Evolutionary conservation across 2,888 invertebrate genomes (phyloP).

Genomic region (Caenorhabditis drosophilae): DNA sequence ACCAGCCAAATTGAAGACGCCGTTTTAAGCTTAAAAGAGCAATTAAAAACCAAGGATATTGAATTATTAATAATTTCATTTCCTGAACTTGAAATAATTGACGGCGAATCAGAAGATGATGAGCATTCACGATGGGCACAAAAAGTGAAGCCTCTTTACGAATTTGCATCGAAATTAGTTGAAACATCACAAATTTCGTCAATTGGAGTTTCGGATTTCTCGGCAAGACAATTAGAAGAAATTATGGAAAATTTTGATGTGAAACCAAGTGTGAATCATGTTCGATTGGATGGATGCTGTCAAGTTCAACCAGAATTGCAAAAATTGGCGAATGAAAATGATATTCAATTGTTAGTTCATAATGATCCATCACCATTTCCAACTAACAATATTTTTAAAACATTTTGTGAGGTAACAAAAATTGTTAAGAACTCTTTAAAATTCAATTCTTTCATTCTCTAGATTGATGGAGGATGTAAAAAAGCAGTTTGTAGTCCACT

Average conservation of each 20-base stretch:
- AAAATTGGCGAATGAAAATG: constrained; percentile 86
- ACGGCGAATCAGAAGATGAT: constrained; percentile 51
- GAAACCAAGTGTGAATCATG: constrained; percentile 65
- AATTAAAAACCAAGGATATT: constrained; percentile 61
- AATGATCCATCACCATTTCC: constrained; percentile 81
- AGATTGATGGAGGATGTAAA: constrained; percentile 20
- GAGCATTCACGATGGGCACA: constrained; percentile 46
- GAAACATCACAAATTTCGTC: constrained; percentile 53
- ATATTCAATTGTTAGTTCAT: constrained; percentile 89
- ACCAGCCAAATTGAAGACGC: constrained; percentile 55
- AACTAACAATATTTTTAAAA: constrained; percentile 55
- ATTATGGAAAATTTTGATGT: constrained; percentile 38
- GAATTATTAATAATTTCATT: constrained; percentile 64
- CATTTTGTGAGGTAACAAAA: constrained; percentile 46
- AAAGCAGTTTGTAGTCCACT: constrained; percentile 42
- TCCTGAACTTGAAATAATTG: constrained; percentile 52
- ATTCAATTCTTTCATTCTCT: constrained; percentile 6
- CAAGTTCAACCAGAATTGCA: constrained; percentile 83
- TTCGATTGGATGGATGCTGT: constrained; percentile 66
- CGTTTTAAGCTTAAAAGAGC: constrained; percentile 47
- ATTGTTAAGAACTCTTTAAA: background rate
- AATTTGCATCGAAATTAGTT: constrained; percentile 51
- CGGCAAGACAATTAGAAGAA: constrained; percentile 48
- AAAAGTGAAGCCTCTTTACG: constrained; percentile 52
- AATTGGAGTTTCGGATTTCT: constrained; percentile 66